phyloP scores from a whole-genome alignment of 2,797 vertebrate genomes.

The Aselliscus stoliczkanus region DNA sequence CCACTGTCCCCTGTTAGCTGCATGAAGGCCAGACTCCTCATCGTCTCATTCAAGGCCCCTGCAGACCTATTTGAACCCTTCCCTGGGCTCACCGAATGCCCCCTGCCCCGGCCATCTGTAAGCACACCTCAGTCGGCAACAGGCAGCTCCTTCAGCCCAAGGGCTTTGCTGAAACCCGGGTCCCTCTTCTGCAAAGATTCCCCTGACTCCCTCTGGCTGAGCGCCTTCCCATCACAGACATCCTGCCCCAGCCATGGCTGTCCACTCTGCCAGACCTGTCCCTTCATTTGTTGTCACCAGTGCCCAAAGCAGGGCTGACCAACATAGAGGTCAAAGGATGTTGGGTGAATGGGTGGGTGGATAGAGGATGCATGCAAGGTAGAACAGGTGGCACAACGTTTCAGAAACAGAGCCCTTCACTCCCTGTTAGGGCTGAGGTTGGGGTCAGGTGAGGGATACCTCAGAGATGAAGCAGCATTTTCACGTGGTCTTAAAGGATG shows the following conservation, averaged over 20 bases:
- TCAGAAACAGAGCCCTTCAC: neutral
- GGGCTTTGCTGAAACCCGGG: fast-evolving
- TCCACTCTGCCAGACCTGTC: neutral
- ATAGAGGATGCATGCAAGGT: fast-evolving
- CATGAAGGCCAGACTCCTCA: neutral
- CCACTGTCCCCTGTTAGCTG: fast-evolving
- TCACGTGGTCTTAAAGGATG: neutral
- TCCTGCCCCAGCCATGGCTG: neutral
- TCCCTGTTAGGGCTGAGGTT: neutral
- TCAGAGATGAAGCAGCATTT: neutral
- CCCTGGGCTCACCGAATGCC: fast-evolving
- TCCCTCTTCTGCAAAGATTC: neutral
- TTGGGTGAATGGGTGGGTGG: neutral
- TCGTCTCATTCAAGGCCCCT: neutral
- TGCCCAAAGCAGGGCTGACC: neutral
- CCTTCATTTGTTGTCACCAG: neutral
- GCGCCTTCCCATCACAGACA: neutral
- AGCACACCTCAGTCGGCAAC: fast-evolving
- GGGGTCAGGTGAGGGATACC: neutral
- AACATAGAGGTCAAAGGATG: too few relatives aligned
- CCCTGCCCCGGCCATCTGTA: fast-evolving
- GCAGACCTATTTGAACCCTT: fast-evolving
- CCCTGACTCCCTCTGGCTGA: neutral
- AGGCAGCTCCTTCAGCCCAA: neutral
- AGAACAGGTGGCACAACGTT: fast-evolving